A percentile compares a stretch with the other conserved stretches of the same genome.
phyloP scores from a whole-genome alignment of 2,113 vertebrate species.

The Trematocara macrostoma region DNA sequence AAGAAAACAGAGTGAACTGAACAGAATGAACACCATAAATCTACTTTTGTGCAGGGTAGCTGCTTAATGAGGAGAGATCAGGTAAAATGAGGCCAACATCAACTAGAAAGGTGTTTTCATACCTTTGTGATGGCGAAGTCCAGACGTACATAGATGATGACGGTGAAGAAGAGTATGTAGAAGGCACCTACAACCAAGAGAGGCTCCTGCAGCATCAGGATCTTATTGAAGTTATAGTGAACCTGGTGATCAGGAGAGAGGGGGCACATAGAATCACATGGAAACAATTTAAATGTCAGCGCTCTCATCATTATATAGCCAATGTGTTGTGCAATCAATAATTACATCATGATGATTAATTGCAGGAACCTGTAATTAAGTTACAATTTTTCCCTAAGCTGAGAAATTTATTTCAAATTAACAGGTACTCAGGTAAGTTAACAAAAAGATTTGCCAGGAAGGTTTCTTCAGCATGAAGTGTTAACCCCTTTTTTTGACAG shows the following conservation, averaged over 20 bases:
- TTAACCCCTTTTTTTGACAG: neutral
- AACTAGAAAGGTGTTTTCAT: neutral
- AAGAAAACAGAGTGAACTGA: neutral
- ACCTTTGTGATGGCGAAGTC: conserved; percentile 99
- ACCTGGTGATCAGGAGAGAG: conserved; percentile 70
- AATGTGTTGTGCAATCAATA: neutral
- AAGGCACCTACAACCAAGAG: conserved; percentile 93
- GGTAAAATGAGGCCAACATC: neutral
- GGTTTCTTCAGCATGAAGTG: neutral
- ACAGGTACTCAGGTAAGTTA: neutral
- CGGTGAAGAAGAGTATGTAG: conserved; percentile 96
- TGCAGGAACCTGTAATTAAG: too few relatives aligned
- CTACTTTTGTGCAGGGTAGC: neutral
- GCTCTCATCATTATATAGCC: neutral
- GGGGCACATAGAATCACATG: neutral
- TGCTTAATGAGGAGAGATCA: neutral
- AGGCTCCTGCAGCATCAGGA: conserved; percentile 97
- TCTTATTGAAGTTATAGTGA: conserved; percentile 95
- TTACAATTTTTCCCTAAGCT: neutral
- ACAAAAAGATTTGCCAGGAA: neutral
- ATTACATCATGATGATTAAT: neutral
- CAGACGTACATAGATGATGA: conserved; percentile 92
- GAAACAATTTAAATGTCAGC: neutral
- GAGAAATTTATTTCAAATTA: neutral
- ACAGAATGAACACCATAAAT: neutral